Evolutionary conservation across 2,113 vertebrate species (phyloP).

Genomic region (Coreoperca whiteheadi): DNA sequence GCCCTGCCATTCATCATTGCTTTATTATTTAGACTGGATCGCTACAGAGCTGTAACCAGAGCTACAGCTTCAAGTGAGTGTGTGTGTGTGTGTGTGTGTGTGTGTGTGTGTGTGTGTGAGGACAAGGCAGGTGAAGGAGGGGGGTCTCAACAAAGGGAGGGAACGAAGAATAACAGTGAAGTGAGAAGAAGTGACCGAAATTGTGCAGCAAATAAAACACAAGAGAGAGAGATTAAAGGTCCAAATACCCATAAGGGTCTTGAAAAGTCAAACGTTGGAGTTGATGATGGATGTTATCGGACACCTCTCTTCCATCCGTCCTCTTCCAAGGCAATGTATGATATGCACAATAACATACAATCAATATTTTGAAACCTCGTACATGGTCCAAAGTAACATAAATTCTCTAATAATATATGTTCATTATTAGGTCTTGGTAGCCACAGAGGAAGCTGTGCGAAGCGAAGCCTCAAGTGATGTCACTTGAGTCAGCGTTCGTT

Average conservation of each 20-base stretch:
- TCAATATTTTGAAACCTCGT: neutral
- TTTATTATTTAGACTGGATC: constrained; percentile 99
- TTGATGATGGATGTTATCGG: neutral
- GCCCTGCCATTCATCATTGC: constrained; percentile 98
- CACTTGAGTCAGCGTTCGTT: neutral
- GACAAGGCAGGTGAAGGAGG: constrained; percentile 50
- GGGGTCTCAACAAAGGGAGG: constrained; percentile 37
- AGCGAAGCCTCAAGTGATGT: no score
- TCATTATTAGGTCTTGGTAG: neutral
- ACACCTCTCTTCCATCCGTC: neutral
- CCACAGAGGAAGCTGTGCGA: no score
- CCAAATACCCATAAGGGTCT: neutral
- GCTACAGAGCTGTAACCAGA: constrained; percentile 98
- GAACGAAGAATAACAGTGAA: constrained; percentile 15
- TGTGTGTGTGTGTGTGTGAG: constrained; percentile 24
- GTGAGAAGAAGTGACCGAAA: constrained; percentile 6
- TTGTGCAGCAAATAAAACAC: neutral
- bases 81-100: constrained; percentile 35
- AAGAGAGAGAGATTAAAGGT: neutral
- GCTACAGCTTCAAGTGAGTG: constrained; percentile 73
- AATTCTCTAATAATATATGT: neutral
- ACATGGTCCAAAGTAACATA: neutral
- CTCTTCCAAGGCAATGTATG: neutral
- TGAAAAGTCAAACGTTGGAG: constrained; percentile 1
- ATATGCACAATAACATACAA: neutral